Base-by-base conservation (phyloP, 2,113 vertebrate species). In the Thomomys bottae region DNA sequence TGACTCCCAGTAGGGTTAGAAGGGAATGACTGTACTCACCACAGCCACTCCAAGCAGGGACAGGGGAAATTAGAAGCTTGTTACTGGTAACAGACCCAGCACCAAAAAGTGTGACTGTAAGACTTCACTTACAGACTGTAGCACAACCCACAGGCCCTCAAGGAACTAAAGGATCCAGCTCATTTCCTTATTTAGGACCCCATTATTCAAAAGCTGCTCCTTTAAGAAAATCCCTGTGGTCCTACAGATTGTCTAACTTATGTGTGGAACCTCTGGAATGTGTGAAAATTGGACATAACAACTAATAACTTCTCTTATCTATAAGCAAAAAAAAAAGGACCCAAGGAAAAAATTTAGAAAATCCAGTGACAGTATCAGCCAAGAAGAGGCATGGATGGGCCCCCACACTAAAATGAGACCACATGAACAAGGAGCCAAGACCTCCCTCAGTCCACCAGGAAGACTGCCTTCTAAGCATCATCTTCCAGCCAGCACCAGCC, bases 221-320 rank as follows among this genome's bases (percentile, higher is more conserved):
- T 64, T 92, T 38, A 34, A 76, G 49, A 54, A 88, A 67, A 57
- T 87, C 89, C 66, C 91, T 77, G 17, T n/a, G 34, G 80, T 91
- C 84, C 92, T 95, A 66, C 80, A 82, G 40, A 89, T 67, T 77
- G 68, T 87, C 87, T 61, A 59, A 81, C 20, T 80, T 80, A 89
- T 73, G 63, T 82, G 64, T 77, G 73, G 72, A 87, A 57, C 73
- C 68, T 92, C 87, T 81, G 77, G 81, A 92, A 95, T 63, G 79
- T 88, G 80, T 85, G 87, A 63, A 85, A 76, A 88, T 79, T 71
- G 23, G 40, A 91, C 57, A 14, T 8, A 38, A 94, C 61, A 57
- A 90, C 68, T 30, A 92, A 92, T 78, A 64, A 57, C 64, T 70
- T 73, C 70, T 88, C 76, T 59, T 89, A 49, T 42, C 59, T 34